Conservation (phyloP, 2,888 invertebrate species). For the Endotricha flammealis region DNA sequence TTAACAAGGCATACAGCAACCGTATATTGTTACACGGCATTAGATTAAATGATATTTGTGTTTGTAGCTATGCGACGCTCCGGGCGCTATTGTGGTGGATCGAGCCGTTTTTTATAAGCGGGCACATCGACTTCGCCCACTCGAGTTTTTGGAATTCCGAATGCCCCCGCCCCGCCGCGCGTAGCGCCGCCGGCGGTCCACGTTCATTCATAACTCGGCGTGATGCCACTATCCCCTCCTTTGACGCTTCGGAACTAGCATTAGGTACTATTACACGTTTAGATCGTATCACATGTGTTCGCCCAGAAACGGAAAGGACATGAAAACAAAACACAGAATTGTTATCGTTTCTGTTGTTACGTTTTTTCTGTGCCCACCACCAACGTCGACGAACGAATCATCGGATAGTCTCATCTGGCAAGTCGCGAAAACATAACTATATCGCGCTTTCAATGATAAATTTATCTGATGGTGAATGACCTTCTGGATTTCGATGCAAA, state of each 20-base stretch:
- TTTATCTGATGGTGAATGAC: slow-evolving; percentile 23
- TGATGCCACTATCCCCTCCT: slow-evolving; percentile 43
- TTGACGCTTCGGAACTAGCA: slow-evolving; percentile 20
- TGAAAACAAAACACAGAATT: slow-evolving; percentile 56
- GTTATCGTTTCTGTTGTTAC: slow-evolving; percentile 49
- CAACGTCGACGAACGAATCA: slow-evolving; percentile 40
- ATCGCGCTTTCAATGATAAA: slow-evolving; percentile 16
- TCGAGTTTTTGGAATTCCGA: slow-evolving; percentile 73
- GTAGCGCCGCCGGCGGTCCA: slow-evolving; percentile 49
- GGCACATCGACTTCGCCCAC: slow-evolving; percentile 59
- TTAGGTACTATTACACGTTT: slow-evolving; percentile 26
- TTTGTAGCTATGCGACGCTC: slow-evolving; percentile 33
- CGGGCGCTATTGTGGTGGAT: slow-evolving; percentile 51
- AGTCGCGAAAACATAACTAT: slow-evolving; percentile 13
- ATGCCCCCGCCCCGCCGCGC: slow-evolving; percentile 27
- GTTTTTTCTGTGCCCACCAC: slow-evolving; percentile 48
- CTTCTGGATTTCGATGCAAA: slow-evolving; percentile 16
- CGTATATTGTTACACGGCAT: slow-evolving; percentile 16
- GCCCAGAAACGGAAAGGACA: slow-evolving; percentile 50
- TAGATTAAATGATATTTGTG: slow-evolving; percentile 33
- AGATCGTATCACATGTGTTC: slow-evolving; percentile 45
- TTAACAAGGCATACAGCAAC: slow-evolving; percentile 52
- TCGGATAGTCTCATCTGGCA: slow-evolving; percentile 10
- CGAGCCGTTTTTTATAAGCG: slow-evolving; percentile 53
- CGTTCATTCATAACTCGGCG: slow-evolving; percentile 71